phyloP scores from a whole-genome alignment of 2,797 vertebrate genomes.

The Chrysocyon brachyurus region DNA sequence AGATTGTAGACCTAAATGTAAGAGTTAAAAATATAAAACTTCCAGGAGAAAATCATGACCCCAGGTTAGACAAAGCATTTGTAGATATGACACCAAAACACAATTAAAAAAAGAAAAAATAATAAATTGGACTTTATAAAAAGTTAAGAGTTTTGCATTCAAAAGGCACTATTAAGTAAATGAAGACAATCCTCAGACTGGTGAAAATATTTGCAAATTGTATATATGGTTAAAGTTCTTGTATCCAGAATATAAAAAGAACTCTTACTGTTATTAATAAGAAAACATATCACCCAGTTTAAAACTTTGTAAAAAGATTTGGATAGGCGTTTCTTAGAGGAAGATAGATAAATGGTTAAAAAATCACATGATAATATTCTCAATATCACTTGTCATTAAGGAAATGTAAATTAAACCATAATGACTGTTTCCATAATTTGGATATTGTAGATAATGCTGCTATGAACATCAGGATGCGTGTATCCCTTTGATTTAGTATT shows the following conservation, averaged over 20 bases:
- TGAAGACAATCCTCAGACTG: neutral
- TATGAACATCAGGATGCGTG: neutral
- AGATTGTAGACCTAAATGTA: neutral
- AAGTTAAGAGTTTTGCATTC: neutral
- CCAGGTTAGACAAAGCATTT: neutral
- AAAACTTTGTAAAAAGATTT: conserved; percentile 40
- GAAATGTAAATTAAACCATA: conserved; percentile 35
- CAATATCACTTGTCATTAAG: neutral
- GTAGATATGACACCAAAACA: neutral
- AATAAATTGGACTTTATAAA: neutral
- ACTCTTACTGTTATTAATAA: conserved; percentile 12
- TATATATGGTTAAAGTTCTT: conserved; percentile 33
- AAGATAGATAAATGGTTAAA: neutral
- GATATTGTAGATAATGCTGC: neutral
- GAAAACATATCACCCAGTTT: conserved; percentile 18
- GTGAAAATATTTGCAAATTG: conserved; percentile 40
- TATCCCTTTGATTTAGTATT: neutral
- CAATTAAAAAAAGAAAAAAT: conserved; percentile 36
- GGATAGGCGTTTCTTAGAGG: neutral
- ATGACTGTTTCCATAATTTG: neutral
- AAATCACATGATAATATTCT: conserved; percentile 8
- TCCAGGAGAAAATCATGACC: neutral
- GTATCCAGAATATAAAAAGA: neutral
- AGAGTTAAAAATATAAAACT: conserved; percentile 16
- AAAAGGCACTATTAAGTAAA: conserved; percentile 25